Evolutionary conservation across 2,113 vertebrate genomes (phyloP).

Genomic region (Callorhinus ursinus): DNA sequence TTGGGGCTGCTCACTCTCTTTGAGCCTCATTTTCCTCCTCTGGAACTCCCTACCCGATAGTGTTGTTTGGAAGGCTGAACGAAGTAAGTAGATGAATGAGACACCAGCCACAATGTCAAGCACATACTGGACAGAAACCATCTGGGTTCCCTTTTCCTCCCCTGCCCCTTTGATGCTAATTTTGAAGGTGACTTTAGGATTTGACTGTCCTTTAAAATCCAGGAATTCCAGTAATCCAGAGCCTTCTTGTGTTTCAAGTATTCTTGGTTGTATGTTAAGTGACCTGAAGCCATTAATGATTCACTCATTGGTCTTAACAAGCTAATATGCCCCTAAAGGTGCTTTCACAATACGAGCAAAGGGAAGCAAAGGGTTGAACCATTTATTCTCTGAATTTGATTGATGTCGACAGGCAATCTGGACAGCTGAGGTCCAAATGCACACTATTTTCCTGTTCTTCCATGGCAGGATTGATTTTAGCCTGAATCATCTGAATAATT

Average conservation of each 20-base stretch:
- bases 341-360: conserved; percentile 40
- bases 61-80: background rate
- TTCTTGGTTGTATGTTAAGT: conserved; percentile 48
- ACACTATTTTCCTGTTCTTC: conserved; percentile 5
- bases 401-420: conserved; percentile 74
- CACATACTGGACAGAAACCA: background rate
- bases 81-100: background rate
- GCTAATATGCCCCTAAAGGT: conserved; percentile 64
- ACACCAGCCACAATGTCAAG: background rate
- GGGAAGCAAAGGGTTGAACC: conserved; percentile 51
- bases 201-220: background rate
- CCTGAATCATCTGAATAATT: conserved; percentile 79
- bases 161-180: background rate
- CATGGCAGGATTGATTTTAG: conserved; percentile 71
- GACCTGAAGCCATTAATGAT: conserved; percentile 64
- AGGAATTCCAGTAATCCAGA: background rate
- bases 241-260: background rate
- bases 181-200: conserved; percentile 32
- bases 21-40: background rate
- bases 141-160: background rate
- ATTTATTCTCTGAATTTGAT: conserved; percentile 74
- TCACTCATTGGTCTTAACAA: conserved; percentile 71
- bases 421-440: conserved; percentile 67
- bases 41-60: background rate
- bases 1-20: background rate